Evolutionary conservation across 2,888 invertebrate genomes (phyloP), one percentile per base, ranked within the genome.

Genomic region (Cyclophora albipunctata): DNA sequence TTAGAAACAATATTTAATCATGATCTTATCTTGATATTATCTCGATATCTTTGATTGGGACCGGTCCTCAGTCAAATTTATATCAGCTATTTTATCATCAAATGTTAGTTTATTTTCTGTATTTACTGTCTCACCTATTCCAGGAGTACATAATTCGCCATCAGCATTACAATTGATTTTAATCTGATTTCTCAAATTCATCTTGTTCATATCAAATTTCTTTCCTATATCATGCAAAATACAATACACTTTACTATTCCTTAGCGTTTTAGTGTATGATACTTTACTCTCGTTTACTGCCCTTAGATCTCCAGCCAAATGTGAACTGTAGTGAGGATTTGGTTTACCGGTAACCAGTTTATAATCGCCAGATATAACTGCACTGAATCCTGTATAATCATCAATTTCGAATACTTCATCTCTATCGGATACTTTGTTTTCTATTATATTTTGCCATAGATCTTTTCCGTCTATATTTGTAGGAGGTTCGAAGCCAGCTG

Each of bases 391-490:
- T 4, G 59, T 52, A 40, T 64, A 73, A 55, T 85, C 84, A 51
- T 84, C 76, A 3, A 86, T 80, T 70, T 87, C 87, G 48, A 73
- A 69, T 40, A 86, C 63, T 42, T 69, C 66, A 4, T 66, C 58
- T 57, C 86, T 75, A 42, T 66, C 57, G 0, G 84, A 81, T 5
- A 63, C 50, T 42, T 58, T 56, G 49, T 83, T 77, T 41, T 59
- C 49, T 37, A 68, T 55, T n/a, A 88, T 79, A 41, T 65, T 71
- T 45, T 77, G 59, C 88, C 88, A 88, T 5, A 78, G 70, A 60
- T 84, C 69, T 7, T 78, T 58, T 4, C 88, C 87, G 61, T 86
- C 84, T 33, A 87, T 71, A 45, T 66, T 61, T 34, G 54, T 34
- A 3, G 82, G 81, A 3, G 66, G 42, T 33, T 70, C 55, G 45